Conservation (phyloP, 2,888 invertebrate species). For the Campoplex nolae region DNA sequence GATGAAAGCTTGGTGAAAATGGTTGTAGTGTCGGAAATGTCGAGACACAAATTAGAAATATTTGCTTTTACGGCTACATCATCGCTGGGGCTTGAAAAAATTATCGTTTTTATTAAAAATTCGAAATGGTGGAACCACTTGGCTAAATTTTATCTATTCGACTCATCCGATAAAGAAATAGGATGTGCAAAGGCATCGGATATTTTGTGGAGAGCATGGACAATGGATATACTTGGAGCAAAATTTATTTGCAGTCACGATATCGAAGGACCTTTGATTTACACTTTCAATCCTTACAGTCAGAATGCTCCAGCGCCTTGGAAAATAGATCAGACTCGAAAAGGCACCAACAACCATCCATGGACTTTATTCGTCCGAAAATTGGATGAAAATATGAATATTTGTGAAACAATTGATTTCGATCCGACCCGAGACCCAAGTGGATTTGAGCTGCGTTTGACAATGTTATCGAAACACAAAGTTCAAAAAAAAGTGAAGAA, state of each 20-base stretch:
- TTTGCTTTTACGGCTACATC: not conserved
- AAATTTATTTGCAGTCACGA: not conserved
- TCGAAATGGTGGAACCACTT: constrained; percentile 17
- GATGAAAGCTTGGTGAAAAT: not conserved
- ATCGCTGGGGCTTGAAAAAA: not conserved
- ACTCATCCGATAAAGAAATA: not conserved
- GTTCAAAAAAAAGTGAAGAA: not conserved
- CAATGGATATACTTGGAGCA: not conserved
- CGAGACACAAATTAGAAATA: not conserved
- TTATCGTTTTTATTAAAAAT: not conserved
- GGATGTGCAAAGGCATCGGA: not conserved
- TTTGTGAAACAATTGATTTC: not conserved
- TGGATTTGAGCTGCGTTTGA: not conserved
- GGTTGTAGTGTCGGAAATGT: not conserved
- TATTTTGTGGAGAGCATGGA: not conserved
- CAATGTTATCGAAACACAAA: not conserved
- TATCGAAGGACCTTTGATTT: not conserved
- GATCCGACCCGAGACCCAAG: not conserved
- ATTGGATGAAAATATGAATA: not conserved
- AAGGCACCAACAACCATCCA: not conserved
- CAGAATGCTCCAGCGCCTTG: not conserved
- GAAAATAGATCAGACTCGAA: not conserved
- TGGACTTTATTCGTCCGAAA: not conserved
- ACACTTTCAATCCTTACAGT: not conserved
- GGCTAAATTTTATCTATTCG: not conserved